Percentiles rank a stretch among this genome's conserved stretches.
Conservation (phyloP, 2,113 vertebrate species). For the Rhinogobius similis region DNA sequence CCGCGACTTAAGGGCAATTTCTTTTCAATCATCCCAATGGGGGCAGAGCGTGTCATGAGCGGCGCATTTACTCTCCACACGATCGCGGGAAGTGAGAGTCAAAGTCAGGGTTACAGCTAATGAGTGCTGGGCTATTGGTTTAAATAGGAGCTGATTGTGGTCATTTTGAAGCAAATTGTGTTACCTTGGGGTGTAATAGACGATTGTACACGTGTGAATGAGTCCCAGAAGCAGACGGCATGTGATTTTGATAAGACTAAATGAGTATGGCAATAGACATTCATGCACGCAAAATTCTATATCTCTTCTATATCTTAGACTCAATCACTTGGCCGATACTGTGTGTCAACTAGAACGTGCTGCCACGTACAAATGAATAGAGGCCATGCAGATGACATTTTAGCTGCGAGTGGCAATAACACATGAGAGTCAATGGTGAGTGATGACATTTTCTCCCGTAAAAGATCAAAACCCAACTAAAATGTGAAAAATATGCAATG, state of each 20-base stretch:
- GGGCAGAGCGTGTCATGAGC: not conserved
- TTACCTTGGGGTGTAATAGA: not conserved
- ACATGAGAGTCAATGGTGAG: no score
- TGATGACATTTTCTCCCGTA: no score
- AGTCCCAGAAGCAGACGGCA: not conserved
- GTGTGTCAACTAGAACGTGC: no score
- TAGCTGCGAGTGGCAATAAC: no score
- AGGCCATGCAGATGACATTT: no score
- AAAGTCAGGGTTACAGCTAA: not conserved
- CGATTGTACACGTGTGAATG: not conserved
- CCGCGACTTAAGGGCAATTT: not conserved
- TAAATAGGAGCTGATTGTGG: not conserved
- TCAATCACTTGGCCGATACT: no score
- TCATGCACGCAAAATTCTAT: no score
- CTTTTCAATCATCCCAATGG: constrained; percentile 5
- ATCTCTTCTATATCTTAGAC: no score
- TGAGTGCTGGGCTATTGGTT: not conserved
- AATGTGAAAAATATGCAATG: no score
- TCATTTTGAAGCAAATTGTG: not conserved
- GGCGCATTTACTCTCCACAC: not conserved
- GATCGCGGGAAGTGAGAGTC: not conserved
- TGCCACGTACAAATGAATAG: no score
- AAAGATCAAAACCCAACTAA: no score
- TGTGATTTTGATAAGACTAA: not conserved
- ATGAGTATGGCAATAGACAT: no score